A percentile compares a stretch with the other conserved stretches of the same genome.
Conservation (phyloP, 2,113 vertebrate genomes). For the Phasianus colchicus region DNA sequence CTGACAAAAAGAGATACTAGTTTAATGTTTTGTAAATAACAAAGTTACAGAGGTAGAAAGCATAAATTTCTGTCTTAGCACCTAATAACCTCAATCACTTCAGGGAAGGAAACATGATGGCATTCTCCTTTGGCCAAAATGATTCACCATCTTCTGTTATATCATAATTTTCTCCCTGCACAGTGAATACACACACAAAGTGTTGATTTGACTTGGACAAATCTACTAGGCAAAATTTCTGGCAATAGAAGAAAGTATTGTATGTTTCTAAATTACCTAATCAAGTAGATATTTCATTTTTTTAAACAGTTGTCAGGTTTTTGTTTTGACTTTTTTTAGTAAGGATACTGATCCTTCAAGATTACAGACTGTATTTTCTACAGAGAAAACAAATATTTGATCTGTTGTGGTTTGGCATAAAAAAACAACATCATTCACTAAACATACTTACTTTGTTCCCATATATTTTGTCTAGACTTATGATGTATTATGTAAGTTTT, state of each 20-base stretch:
- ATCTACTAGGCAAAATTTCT: constrained; percentile 72
- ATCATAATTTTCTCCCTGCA: constrained; percentile 55
- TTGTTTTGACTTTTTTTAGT: constrained; percentile 59
- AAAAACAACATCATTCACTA: constrained; percentile 65
- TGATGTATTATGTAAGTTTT: constrained; percentile 54
- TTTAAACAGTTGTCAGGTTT: constrained; percentile 66
- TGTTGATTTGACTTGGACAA: constrained; percentile 74
- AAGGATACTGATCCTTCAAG: constrained; percentile 63
- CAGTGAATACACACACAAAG: constrained; percentile 65
- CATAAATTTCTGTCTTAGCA: constrained; percentile 51
- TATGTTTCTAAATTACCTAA: constrained; percentile 74
- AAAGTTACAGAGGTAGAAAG: constrained; percentile 26
- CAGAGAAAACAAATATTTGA: constrained; percentile 65
- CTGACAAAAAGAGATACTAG: constrained; percentile 35
- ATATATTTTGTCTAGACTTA: constrained; percentile 71
- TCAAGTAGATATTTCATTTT: constrained; percentile 74
- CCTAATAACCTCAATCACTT: constrained; percentile 53
- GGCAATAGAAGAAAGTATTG: constrained; percentile 70
- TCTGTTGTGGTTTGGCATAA: constrained; percentile 61
- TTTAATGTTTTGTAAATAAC: constrained; percentile 32
- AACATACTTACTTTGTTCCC: constrained; percentile 70
- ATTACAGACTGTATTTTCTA: constrained; percentile 64
- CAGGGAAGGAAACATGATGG: constrained; percentile 52
- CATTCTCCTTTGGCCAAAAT: constrained; percentile 49
- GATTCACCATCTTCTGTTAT: constrained; percentile 67